Percentiles rank a stretch among this genome's conserved stretches.
Evolutionary conservation across 2,113 vertebrate species (phyloP).

Genomic region (Tachuris rubrigastra): DNA sequence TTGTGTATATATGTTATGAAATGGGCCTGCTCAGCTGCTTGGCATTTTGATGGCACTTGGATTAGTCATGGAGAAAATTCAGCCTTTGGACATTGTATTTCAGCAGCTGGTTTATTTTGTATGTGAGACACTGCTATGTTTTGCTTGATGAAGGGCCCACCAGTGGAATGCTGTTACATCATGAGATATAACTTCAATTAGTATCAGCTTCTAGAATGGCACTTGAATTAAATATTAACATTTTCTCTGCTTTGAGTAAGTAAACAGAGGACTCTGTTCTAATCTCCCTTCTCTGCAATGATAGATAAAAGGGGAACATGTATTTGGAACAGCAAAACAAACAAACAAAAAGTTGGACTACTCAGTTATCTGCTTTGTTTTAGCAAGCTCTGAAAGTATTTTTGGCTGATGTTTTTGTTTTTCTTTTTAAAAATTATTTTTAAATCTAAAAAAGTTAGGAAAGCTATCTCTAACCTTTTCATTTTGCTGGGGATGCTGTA

Average conservation of each 20-base stretch:
- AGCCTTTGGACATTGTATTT: neutral
- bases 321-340: neutral
- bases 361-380: neutral
- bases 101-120: slow-evolving; percentile 50
- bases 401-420: neutral
- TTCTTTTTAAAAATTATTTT: neutral
- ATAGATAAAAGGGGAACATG: neutral
- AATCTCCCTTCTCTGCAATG: neutral
- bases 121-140: neutral
- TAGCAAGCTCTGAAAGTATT: neutral
- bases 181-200: slow-evolving; percentile 36
- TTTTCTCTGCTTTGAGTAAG: slow-evolving; percentile 21
- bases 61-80: slow-evolving; percentile 24
- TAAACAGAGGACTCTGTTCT: slow-evolving; percentile 31
- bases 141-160: slow-evolving; percentile 9
- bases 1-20: neutral
- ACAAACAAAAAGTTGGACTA: neutral
- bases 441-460: neutral
- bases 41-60: neutral
- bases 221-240: slow-evolving; percentile 58
- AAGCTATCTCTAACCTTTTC: neutral
- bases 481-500: neutral
- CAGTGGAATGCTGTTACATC: slow-evolving; percentile 51
- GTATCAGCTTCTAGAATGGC: slow-evolving; percentile 30
- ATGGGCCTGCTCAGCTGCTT: neutral